phyloP scores from a whole-genome alignment of 2,888 invertebrate species.

The Plebejus argus region DNA sequence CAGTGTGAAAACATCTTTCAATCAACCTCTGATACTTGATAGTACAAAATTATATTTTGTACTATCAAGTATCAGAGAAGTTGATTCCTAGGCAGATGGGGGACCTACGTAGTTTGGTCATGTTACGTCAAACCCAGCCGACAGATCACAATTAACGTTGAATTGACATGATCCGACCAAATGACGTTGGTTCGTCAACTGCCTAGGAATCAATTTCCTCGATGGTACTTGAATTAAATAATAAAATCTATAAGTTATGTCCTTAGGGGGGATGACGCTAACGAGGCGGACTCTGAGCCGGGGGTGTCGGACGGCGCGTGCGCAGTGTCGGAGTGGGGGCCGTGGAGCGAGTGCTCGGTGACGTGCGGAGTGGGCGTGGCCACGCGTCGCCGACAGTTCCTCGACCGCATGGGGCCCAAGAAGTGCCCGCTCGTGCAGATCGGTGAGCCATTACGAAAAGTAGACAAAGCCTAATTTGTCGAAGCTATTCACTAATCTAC shows the following conservation, averaged over 20 bases:
- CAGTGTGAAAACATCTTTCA: too few relatives aligned
- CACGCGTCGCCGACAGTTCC: slow-evolving; percentile 87
- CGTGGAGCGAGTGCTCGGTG: slow-evolving; percentile 93
- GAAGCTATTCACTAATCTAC: background rate
- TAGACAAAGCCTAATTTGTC: background rate
- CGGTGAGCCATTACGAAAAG: slow-evolving; percentile 54
- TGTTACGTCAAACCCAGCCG: too few relatives aligned
- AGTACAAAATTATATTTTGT: too few relatives aligned
- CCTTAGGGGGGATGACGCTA: slow-evolving; percentile 51
- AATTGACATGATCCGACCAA: too few relatives aligned
- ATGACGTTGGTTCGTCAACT: too few relatives aligned
- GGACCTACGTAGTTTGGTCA: too few relatives aligned
- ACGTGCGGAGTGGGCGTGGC: slow-evolving; percentile 90
- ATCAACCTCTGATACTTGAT: too few relatives aligned
- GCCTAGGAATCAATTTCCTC: too few relatives aligned
- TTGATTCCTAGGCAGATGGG: too few relatives aligned
- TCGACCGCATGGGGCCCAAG: slow-evolving; percentile 88
- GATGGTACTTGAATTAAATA: background rate
- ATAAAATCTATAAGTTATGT: background rate
- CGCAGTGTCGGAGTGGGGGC: slow-evolving; percentile 86
- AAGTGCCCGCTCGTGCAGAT: slow-evolving; percentile 89
- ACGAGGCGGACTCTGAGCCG: slow-evolving; percentile 46
- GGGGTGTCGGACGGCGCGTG: slow-evolving; percentile 78
- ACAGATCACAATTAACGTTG: too few relatives aligned
- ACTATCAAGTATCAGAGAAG: too few relatives aligned